Evolutionary conservation across 2,797 vertebrate genomes (phyloP).

Genomic region (Lithobates pipiens): DNA sequence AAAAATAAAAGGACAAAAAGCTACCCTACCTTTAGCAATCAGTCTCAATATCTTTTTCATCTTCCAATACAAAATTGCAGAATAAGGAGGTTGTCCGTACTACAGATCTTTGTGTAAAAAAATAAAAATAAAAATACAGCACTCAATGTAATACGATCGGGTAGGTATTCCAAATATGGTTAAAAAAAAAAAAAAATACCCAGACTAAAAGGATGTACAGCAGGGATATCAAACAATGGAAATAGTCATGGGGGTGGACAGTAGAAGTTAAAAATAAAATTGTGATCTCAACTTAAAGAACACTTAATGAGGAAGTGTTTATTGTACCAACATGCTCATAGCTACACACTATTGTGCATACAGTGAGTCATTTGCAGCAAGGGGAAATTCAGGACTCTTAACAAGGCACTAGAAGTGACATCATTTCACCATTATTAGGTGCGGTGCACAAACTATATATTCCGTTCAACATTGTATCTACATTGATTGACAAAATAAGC

Average conservation of each 20-base stretch:
- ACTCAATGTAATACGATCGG: no score
- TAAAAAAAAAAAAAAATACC: background rate
- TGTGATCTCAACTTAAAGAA: background rate
- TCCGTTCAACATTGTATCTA: background rate
- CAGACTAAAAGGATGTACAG: background rate
- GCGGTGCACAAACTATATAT: background rate
- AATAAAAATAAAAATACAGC: no score
- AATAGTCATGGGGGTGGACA: background rate
- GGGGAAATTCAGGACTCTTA: conserved; percentile 19
- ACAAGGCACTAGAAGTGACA: background rate
- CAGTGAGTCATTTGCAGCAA: conserved; percentile 18
- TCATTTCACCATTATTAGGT: background rate
- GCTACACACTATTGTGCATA: background rate
- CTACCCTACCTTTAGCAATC: no score
- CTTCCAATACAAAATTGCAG: no score
- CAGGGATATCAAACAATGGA: background rate
- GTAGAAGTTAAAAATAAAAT: conserved; percentile 17
- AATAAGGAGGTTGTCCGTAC: no score
- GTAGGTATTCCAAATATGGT: background rate
- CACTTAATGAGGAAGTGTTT: conserved; percentile 15
- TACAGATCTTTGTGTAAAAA: no score
- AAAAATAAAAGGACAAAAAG: no score
- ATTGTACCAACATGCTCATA: background rate
- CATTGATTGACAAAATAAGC: background rate
- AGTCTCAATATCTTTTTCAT: no score